phyloP scores from a whole-genome alignment of 2,888 invertebrate species.

The Megastigmus dorsalis region DNA sequence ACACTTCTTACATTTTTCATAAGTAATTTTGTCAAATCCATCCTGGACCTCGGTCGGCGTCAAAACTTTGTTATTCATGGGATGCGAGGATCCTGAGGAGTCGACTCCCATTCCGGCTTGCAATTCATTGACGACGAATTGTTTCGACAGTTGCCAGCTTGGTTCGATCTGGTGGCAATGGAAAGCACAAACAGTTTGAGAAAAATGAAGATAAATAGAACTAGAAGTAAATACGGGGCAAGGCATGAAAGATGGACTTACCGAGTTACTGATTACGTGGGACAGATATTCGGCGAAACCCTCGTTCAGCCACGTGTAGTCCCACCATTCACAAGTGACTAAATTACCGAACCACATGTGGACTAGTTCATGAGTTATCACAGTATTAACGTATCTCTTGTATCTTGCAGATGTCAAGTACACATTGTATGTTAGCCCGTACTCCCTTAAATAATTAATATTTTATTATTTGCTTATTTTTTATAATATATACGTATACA shows the following conservation, averaged over 20 bases:
- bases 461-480: too few species aligned
- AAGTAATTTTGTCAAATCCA: constrained; percentile 79
- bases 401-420: constrained; percentile 56
- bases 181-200: background rate
- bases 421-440: constrained; percentile 61
- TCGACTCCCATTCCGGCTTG: constrained; percentile 74
- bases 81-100: constrained; percentile 74
- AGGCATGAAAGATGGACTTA: constrained; percentile 55
- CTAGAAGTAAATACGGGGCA: background rate
- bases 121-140: constrained; percentile 75
- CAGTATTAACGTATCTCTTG: constrained; percentile 77
- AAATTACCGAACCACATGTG: constrained; percentile 87
- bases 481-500: too few species aligned
- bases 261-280: constrained; percentile 65
- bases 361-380: constrained; percentile 81
- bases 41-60: constrained; percentile 76
- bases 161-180: constrained; percentile 60
- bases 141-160: constrained; percentile 76
- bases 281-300: constrained; percentile 81
- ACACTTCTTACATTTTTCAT: constrained; percentile 77
- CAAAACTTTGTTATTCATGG: constrained; percentile 77
- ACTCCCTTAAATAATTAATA: constrained; percentile 61
- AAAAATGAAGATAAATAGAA: background rate
- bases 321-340: constrained; percentile 83
- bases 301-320: constrained; percentile 83